phyloP scores from a whole-genome alignment of 2,888 invertebrate genomes.

The Drosophila anomelani region DNA sequence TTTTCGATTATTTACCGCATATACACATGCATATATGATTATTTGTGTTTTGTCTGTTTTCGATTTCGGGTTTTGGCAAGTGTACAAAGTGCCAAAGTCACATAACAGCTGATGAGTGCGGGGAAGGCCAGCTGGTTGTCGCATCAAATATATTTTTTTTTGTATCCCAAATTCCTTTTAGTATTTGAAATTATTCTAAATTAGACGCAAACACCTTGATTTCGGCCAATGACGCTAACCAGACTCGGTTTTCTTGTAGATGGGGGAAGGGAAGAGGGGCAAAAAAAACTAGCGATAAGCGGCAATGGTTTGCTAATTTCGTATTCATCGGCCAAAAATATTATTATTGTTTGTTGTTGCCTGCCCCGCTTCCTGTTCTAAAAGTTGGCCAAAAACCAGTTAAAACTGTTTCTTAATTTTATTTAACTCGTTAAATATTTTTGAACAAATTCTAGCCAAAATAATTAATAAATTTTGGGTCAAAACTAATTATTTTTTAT shows the following conservation, averaged over 20 bases:
- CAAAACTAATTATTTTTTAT: background rate
- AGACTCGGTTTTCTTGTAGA: background rate
- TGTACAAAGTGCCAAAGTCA: slow-evolving; percentile 32
- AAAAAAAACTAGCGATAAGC: slow-evolving; percentile 2
- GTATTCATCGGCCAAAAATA: slow-evolving; percentile 22
- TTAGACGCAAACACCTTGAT: slow-evolving; percentile 53
- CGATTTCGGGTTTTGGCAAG: slow-evolving; percentile 56
- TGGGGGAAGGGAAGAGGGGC: too few species aligned
- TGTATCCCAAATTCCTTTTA: slow-evolving; percentile 36
- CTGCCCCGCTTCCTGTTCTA: slow-evolving; percentile 33
- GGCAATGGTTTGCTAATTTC: slow-evolving; percentile 19
- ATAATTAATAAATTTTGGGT: background rate
- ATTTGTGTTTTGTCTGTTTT: slow-evolving; percentile 15
- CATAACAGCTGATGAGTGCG: slow-evolving; percentile 74
- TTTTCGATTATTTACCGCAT: background rate
- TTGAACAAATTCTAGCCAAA: background rate
- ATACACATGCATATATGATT: slow-evolving; percentile 1
- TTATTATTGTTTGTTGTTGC: background rate
- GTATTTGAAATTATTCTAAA: slow-evolving; percentile 2
- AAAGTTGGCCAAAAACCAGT: slow-evolving; percentile 32
- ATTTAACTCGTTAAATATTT: background rate
- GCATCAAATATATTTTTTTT: background rate
- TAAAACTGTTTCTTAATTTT: too few species aligned
- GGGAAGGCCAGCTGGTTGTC: slow-evolving; percentile 70
- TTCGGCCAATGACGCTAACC: slow-evolving; percentile 64